A percentile compares a stretch with the other conserved stretches of the same genome.
Evolutionary conservation across 2,113 vertebrate species (phyloP).

Genomic region (Gorilla gorilla): DNA sequence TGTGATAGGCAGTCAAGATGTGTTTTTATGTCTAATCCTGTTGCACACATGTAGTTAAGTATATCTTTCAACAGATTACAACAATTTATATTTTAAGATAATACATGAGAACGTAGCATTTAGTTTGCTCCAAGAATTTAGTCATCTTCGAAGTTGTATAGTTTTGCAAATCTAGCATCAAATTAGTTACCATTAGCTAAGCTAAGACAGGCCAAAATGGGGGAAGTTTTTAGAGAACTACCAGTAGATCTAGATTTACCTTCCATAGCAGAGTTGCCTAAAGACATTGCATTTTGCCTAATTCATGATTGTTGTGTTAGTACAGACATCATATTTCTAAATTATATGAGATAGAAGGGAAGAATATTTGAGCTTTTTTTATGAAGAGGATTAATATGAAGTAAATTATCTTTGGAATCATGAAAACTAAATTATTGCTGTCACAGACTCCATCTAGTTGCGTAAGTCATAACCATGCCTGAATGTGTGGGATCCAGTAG

Average conservation of each 20-base stretch:
- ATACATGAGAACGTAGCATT: background rate
- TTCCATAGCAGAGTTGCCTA: background rate
- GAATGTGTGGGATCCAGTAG: conserved; percentile 31
- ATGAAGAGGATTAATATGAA: conserved; percentile 49
- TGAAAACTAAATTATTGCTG: conserved; percentile 64
- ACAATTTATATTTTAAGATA: conserved; percentile 3
- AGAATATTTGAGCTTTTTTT: conserved; percentile 33
- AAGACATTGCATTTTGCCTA: conserved; percentile 12
- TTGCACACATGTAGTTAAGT: background rate
- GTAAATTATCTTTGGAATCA: conserved; percentile 59
- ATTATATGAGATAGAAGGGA: conserved; percentile 13
- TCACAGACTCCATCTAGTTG: conserved; percentile 59
- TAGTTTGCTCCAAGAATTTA: conserved; percentile 5
- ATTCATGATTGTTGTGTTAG: background rate
- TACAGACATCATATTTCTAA: conserved; percentile 42
- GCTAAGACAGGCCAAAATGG: background rate
- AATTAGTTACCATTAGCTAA: background rate
- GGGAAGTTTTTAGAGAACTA: background rate
- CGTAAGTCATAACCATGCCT: conserved; percentile 41
- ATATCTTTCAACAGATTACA: background rate
- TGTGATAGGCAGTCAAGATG: background rate
- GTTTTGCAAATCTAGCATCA: conserved; percentile 15
- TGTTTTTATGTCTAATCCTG: background rate
- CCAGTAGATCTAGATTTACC: background rate
- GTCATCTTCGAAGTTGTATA: background rate